These are phyloP conservation scores for Auanema sp. DNA, from an alignment of 2,888 invertebrate genomes.

Conservation along the genomic window DNA sequence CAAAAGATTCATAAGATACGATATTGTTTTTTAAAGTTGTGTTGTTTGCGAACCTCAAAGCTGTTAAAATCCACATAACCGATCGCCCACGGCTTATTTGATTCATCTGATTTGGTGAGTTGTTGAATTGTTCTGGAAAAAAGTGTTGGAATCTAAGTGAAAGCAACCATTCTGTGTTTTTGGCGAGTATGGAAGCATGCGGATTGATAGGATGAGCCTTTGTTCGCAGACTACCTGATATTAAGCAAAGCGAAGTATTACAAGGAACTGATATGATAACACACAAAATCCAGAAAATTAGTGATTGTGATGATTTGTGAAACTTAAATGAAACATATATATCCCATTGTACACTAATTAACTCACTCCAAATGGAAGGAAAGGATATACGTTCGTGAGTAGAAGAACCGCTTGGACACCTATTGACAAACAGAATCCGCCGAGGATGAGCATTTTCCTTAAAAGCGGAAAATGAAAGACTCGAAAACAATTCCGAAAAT, in stretches of 20 bases:
- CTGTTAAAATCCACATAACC: conserved; percentile 45
- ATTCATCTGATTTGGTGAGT: conserved; percentile 25
- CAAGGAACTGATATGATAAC: conserved; percentile 39
- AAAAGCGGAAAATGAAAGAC: neutral
- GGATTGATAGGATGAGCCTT: neutral
- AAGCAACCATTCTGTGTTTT: neutral
- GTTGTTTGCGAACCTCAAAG: conserved; percentile 29
- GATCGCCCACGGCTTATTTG: conserved; percentile 34
- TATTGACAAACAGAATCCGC: neutral
- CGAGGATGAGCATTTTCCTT: neutral
- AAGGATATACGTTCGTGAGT: conserved; percentile 5
- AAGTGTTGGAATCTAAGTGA: neutral
- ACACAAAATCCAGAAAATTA: conserved; percentile 29
- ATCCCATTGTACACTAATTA: neutral
- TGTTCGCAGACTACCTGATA: conserved; percentile 26
- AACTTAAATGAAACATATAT: conserved; percentile 21
- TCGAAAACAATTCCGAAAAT: neutral
- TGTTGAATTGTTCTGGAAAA: conserved; percentile 43
- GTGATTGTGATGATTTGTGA: conserved; percentile 27
- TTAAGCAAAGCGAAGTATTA: conserved; percentile 47
- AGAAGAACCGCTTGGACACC: conserved; percentile 1
- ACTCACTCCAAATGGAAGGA: neutral
- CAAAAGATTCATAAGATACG: neutral
- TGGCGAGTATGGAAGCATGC: neutral
- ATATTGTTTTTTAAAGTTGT: neutral